Evolutionary conservation across 2,888 invertebrate species (phyloP).

Genomic region (Petrolisthes cinctipes): DNA sequence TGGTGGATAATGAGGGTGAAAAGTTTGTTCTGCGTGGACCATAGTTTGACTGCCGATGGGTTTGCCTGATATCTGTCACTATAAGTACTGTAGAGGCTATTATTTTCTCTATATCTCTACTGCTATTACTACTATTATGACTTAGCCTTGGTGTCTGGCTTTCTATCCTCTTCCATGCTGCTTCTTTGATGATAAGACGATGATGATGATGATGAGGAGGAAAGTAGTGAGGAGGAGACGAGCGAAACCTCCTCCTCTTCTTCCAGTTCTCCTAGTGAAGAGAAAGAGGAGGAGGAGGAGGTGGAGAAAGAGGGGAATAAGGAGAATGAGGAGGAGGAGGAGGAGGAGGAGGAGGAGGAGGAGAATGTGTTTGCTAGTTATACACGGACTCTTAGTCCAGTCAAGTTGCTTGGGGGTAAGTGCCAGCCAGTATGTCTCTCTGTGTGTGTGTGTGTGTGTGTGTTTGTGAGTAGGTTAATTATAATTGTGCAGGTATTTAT

Average conservation of each 20-base stretch:
- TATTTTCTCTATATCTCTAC: no score
- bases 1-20: no score
- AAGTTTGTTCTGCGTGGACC: no score
- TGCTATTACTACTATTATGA: neutral
- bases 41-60: no score
- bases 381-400: constrained; percentile 48
- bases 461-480: neutral
- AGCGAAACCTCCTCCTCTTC: constrained; percentile 43
- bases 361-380: constrained; percentile 32
- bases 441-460: constrained; percentile 9
- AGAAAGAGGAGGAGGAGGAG: constrained; percentile 34
- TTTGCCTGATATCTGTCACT: no score
- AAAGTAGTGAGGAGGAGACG: constrained; percentile 52
- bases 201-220: constrained; percentile 8
- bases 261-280: constrained; percentile 39
- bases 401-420: constrained; percentile 54
- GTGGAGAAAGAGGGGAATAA: constrained; percentile 11
- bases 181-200: constrained; percentile 31
- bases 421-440: neutral
- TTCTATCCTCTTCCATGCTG: constrained; percentile 52
- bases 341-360: constrained; percentile 24
- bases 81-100: no score
- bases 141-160: constrained; percentile 26
- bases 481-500: no score
- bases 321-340: constrained; percentile 18